phyloP scores from a whole-genome alignment of 2,113 vertebrate genomes.

The Mesitornis unicolor region DNA sequence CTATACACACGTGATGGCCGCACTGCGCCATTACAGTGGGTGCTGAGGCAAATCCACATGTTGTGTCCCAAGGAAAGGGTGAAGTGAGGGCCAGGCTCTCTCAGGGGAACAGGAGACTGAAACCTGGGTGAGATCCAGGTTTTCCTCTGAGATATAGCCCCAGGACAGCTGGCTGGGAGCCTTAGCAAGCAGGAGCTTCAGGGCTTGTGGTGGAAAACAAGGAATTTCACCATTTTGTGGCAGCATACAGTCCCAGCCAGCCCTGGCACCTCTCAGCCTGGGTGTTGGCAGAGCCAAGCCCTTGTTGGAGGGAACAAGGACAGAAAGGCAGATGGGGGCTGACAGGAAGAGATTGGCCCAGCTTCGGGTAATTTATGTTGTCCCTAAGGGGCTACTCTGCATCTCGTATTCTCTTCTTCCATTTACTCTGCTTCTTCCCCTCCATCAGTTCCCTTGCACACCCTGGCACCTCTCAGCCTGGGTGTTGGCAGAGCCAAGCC shows the following conservation, averaged over 20 bases:
- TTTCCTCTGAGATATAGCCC: background rate
- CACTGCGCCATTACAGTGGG: background rate
- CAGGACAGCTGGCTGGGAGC: background rate
- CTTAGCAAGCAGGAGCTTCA: background rate
- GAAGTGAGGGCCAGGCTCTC: background rate
- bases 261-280: background rate
- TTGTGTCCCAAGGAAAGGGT: background rate
- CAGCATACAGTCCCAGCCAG: background rate
- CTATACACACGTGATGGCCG: background rate
- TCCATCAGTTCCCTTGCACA: background rate
- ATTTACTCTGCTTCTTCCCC: background rate
- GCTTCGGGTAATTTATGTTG: background rate
- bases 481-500: background rate
- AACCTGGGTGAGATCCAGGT: background rate
- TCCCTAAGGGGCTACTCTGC: background rate
- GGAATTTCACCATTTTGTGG: background rate
- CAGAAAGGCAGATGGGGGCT: background rate
- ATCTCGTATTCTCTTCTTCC: background rate
- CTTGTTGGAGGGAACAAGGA: background rate
- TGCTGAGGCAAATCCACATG: accelerated
- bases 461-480: background rate
- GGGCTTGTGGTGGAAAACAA: background rate
- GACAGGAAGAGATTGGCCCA: background rate
- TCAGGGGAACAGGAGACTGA: background rate
- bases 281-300: background rate